Conservation (phyloP, 2,888 invertebrate genomes). For the Tipula helvola region DNA sequence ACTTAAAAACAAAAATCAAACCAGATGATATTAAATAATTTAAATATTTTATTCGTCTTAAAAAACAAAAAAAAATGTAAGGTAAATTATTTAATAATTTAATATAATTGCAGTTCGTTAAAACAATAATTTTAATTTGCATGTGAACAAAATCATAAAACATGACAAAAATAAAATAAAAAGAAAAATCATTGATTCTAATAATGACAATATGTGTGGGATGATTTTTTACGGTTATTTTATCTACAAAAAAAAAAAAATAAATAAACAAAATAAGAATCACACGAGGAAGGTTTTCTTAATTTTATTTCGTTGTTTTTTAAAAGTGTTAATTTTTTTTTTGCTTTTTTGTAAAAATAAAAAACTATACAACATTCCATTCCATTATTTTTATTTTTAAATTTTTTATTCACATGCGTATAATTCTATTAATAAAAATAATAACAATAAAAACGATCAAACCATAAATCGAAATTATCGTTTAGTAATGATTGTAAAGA, state of each 20-base stretch:
- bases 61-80: neutral
- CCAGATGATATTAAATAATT: neutral
- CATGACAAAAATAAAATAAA: neutral
- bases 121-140: neutral
- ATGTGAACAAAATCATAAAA: neutral
- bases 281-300: neutral
- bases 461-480: neutral
- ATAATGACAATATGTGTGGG: neutral
- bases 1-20: neutral
- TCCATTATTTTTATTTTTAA: neutral
- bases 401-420: neutral
- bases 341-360: neutral
- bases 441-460: neutral
- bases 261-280: neutral
- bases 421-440: neutral
- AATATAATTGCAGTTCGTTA: neutral
- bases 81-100: neutral
- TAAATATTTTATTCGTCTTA: neutral
- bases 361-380: neutral
- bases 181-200: neutral
- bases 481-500: neutral
- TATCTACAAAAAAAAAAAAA: neutral
- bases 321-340: neutral
- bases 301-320: neutral
- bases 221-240: neutral